phyloP scores from a whole-genome alignment of 64 coral and sea anemone species.

The Catalaphyllia jardinei region DNA sequence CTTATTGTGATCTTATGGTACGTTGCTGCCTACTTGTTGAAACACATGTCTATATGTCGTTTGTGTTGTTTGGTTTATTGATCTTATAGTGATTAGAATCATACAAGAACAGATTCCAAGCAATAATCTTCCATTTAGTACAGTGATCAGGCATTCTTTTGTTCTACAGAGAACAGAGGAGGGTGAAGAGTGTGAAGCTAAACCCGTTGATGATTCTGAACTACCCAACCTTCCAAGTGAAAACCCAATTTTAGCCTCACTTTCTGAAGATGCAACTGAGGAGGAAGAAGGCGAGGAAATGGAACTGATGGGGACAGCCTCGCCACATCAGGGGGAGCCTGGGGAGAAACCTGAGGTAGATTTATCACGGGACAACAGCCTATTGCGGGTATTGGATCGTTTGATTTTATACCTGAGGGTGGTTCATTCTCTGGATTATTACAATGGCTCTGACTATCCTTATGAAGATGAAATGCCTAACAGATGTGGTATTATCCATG shows the following conservation, averaged over 20 bases:
- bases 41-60: too few species aligned
- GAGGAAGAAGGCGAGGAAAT: constrained; percentile 95
- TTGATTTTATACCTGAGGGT: constrained; percentile 88
- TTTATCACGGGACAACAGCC: constrained; percentile 58
- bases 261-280: constrained; percentile 85
- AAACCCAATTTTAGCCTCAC: constrained; percentile 86
- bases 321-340: constrained; percentile 46
- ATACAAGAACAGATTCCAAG: too few species aligned
- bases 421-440: constrained; percentile 97
- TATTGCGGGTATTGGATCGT: constrained; percentile 83
- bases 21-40: too few species aligned
- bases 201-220: constrained; percentile 67
- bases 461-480: constrained; percentile 99
- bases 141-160: background rate
- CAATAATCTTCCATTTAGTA: background rate
- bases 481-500: constrained; percentile 95
- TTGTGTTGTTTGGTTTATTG: too few species aligned
- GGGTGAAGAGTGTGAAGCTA: constrained; percentile 83
- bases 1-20: too few species aligned
- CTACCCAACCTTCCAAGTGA: constrained; percentile 69
- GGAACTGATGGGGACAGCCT: constrained; percentile 83
- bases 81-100: too few species aligned
- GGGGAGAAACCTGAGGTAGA: constrained; percentile 74
- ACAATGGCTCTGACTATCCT: constrained; percentile 90
- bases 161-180: constrained; percentile 82